Conservation (phyloP, 2,113 vertebrate genomes). For the Actenoides lindsayi region DNA sequence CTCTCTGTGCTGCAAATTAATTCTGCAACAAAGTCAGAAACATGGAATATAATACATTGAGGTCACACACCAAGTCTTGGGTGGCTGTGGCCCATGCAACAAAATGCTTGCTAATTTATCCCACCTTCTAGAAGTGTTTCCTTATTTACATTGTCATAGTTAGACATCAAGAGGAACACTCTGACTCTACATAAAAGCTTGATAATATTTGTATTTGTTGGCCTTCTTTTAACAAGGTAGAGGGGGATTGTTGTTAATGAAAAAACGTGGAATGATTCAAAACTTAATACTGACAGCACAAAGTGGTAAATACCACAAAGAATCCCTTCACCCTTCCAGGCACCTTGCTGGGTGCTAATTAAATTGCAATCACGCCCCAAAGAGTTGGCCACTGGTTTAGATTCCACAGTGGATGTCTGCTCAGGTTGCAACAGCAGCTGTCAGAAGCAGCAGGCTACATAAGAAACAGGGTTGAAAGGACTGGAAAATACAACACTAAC, state of each 20-base stretch:
- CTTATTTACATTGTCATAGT: neutral
- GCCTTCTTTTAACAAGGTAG: neutral
- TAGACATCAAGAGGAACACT: neutral
- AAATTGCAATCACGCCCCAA: neutral
- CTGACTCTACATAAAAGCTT: neutral
- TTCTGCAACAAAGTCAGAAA: neutral
- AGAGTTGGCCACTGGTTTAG: neutral
- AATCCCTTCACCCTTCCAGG: neutral
- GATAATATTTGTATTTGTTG: neutral
- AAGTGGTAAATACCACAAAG: neutral
- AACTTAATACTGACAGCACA: neutral
- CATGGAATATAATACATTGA: neutral
- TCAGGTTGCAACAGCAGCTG: neutral
- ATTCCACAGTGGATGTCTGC: neutral
- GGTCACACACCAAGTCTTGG: neutral
- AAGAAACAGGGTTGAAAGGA: neutral
- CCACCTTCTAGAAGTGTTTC: neutral
- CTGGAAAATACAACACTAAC: neutral
- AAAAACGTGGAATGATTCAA: neutral
- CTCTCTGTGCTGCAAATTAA: neutral
- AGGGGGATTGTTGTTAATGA: neutral
- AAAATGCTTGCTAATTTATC: neutral
- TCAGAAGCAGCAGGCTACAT: neutral
- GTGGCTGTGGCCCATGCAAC: neutral
- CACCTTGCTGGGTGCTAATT: conserved; percentile 1